Base-by-base conservation (phyloP, 2,113 vertebrate species). In the Mystacornis crossleyi region DNA sequence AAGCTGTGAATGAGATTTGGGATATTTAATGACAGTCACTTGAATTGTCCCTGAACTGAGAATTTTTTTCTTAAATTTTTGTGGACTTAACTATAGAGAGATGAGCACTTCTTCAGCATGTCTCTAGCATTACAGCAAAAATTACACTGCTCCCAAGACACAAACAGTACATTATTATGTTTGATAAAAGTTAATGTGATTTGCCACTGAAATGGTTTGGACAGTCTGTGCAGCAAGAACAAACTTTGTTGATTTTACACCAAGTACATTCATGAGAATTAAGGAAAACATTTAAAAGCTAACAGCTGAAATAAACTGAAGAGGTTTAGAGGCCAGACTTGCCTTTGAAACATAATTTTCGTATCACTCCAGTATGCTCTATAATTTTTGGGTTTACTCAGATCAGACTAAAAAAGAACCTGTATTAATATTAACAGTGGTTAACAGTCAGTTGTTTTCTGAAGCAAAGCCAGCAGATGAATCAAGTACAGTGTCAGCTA, bases 61-160 rank as follows among this genome's bases (percentile, higher is more conserved):
- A 48, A 42, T 58, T 83, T 72, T 74, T 90, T 43, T 14, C 28
- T 87, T 81, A 69, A 57, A 50, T 90, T 97, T 95, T 78, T 92
- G 79, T 82, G 40, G 42, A 95, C 73, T 80, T 54, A 88, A 81
- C 65, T 85, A 91, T 24, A 94, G n/a, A 95, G 71, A 95, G 69
- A 8, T 70, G 83, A 58, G 67, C 80, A 94, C 58, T 93, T 92
- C 72, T 92, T 94, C 91, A 94, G 24, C 62, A 50, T 2, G 10
- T 43, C 43, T 84, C 14, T 19, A 21, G 31, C 34, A 31, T 33
- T 57, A 48, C 0, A 9, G 78, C 66, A 97, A 93, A 90, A 96
- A 85, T 82, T 72, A 95, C 29, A 8, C 29, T 34, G 7, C 29
- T 50, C 20, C 47, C 55, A 42, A 26, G 42, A 54, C 12, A 65